Evolutionary conservation across 2,888 invertebrate genomes (phyloP), one percentile per base, ranked within the genome.

Genomic region (Corbicula japonica): DNA sequence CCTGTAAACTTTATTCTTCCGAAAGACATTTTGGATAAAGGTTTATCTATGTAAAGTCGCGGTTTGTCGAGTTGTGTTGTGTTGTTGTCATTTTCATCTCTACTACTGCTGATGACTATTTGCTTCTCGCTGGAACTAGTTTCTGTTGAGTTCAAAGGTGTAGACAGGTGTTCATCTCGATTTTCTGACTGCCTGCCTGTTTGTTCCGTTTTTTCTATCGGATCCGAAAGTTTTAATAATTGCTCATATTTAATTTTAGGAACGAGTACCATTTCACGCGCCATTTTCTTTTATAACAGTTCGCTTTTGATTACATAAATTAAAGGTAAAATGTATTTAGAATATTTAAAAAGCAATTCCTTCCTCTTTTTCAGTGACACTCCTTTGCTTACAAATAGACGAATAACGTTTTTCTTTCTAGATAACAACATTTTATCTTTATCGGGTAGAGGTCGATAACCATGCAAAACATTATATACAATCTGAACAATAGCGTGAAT

Each of bases 221-320:
- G n/a, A n/a, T n/a, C 48, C 6, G 21, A 6, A n/a, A 44, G 69
- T 32, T 62, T 61, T 8, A 75, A 54, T n/a, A 74, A 60, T 18
- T 56, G 35, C 8, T 66, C 74, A 46, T 68, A 68, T 68, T 69
- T 50, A 6, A 18, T 34, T 62, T 75, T 75, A n/a, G 75, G 68
- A 30, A 75, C 54, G 18, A 68, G 66, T 15, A 74, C 60, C 3
- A 62, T 35, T 61, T 75, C 75, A 3, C 30, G 26, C 4, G 75
- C 68, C 68, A 75, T 68, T 44, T n/a, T n/a, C n/a, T 68, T 48
- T 23, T n/a, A 12, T 23, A 21, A 26, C 12, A 74, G 30, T 61
- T 75, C 68, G 4, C 26, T 41, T 38, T 61, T 48, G 5, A 75
- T 54, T 8, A 32, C 68, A 32, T 60, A 44, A 18, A 75, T 21